Base-by-base conservation (phyloP, 2,888 invertebrate genomes). In the Piscicola geometra region DNA sequence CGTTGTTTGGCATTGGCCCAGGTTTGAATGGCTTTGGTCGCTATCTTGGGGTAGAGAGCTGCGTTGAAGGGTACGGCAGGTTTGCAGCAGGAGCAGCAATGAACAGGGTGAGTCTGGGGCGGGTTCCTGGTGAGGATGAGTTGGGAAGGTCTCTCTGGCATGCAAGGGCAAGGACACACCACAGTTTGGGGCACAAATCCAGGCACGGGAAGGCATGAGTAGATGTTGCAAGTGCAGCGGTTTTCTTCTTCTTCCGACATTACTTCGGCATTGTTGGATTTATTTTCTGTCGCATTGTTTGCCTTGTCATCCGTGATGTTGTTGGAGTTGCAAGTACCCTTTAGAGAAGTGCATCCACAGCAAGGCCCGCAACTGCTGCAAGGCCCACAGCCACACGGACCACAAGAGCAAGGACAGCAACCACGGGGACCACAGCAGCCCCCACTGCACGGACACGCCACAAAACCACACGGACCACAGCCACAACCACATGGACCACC, bases 41-140 rank as follows among this genome's bases (percentile, higher is more conserved):
- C 73, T 18, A 60, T 1, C 35, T 73, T 30, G n/a, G 73, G 73
- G 35, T 73, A 73, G 36, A 73, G 36, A n/a, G 35, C 60, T n/a
- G 73, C 64, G 36, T 73, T 73, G 56, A 73, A 41, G 0, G 73
- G 73, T n/a, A 56, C 73, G 15, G 73, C 47, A n/a, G 56, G 56
- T 64, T 73, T 73, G 56, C 73, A 60, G 35, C 73, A 73, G 21
- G n/a, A 50, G 64, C 73, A 73, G 36, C 73, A 73, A 35, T n/a
- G 32, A 56, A 73, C 64, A 5, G 73, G 73, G 28, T 18, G n/a
- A 18, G 73, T 73, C 18, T 2, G 1, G 12, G 73, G 73, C 21
- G 64, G 73, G 52, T 73, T 60, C 33, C 73, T 30, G 2, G 73
- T 73, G 1, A 73, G 64, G 28, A 56, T 64, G 33, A 73, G 33